Percentiles rank a stretch among this genome's conserved stretches.
Conservation (phyloP, 2,113 vertebrate species). For the Macaca nemestrina region DNA sequence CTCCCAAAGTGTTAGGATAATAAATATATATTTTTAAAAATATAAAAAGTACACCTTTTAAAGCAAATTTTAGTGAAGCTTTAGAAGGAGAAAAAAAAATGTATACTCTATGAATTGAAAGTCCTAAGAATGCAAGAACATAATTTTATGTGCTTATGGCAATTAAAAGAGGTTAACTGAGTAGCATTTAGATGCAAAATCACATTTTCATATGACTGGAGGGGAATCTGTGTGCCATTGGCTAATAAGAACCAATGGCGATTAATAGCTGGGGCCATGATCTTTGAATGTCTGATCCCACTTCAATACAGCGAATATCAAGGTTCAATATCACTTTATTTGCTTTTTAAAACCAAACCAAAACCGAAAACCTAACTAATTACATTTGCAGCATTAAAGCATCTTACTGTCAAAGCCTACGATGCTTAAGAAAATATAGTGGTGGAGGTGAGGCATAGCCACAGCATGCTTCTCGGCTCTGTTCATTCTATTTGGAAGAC, state of each 20-base stretch:
- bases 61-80: neutral
- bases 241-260: slow-evolving; percentile 54
- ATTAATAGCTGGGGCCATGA: slow-evolving; percentile 70
- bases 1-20: neutral
- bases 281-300: slow-evolving; percentile 69
- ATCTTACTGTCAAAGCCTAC: neutral
- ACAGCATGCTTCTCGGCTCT: neutral
- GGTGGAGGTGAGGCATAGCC: slow-evolving; percentile 7
- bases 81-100: neutral
- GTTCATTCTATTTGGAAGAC: slow-evolving; percentile 20
- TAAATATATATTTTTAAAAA: neutral
- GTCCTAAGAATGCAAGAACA: slow-evolving; percentile 62
- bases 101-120: neutral
- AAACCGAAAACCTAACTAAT: slow-evolving; percentile 56
- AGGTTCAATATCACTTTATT: slow-evolving; percentile 69
- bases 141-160: slow-evolving; percentile 64
- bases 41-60: neutral
- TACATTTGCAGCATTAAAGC: slow-evolving; percentile 71
- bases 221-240: slow-evolving; percentile 49
- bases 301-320: slow-evolving; percentile 44
- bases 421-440: slow-evolving; percentile 7
- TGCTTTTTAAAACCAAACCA: slow-evolving; percentile 41
- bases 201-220: slow-evolving; percentile 71
- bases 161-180: slow-evolving; percentile 75
- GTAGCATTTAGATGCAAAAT: slow-evolving; percentile 62